These are phyloP conservation scores for Barbus barbus DNA, from an alignment of 2,113 vertebrate genomes.

Conservation along the genomic window DNA sequence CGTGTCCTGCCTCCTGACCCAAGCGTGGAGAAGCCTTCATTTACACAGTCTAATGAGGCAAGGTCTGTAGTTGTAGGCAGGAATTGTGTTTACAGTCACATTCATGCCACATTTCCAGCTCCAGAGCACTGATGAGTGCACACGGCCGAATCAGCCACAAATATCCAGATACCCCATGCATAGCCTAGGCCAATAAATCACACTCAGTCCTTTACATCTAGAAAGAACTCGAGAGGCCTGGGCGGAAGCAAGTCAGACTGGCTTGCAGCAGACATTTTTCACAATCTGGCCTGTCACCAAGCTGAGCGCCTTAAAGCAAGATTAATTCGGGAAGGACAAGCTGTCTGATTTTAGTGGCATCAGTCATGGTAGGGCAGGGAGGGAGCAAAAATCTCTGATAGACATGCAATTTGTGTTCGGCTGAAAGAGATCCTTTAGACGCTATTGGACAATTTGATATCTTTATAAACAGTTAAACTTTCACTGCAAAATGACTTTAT, in stretches of 20 bases:
- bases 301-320: constrained; percentile 65
- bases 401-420: constrained; percentile 42
- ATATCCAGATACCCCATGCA: constrained; percentile 62
- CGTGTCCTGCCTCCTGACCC: constrained; percentile 42
- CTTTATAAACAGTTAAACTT: constrained; percentile 40
- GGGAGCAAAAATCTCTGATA: constrained; percentile 27
- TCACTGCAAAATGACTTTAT: not conserved
- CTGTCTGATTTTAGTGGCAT: constrained; percentile 65
- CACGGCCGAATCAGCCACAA: constrained; percentile 66
- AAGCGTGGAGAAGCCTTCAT: constrained; percentile 50
- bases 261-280: constrained; percentile 69
- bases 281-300: constrained; percentile 71
- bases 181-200: constrained; percentile 68
- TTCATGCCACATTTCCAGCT: constrained; percentile 45
- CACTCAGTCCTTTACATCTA: constrained; percentile 57
- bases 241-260: constrained; percentile 28
- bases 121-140: constrained; percentile 54
- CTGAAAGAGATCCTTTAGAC: not conserved
- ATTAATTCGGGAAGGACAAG: constrained; percentile 68
- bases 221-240: constrained; percentile 40
- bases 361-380: constrained; percentile 62
- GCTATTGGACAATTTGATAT: constrained; percentile 27
- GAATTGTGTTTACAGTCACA: constrained; percentile 28
- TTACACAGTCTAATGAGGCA: constrained; percentile 63
- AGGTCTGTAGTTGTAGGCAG: constrained; percentile 54